These are phyloP conservation scores for Leguminivora glycinivorella DNA, from an alignment of 1,140 invertebrate species.

Conservation along the genomic window DNA sequence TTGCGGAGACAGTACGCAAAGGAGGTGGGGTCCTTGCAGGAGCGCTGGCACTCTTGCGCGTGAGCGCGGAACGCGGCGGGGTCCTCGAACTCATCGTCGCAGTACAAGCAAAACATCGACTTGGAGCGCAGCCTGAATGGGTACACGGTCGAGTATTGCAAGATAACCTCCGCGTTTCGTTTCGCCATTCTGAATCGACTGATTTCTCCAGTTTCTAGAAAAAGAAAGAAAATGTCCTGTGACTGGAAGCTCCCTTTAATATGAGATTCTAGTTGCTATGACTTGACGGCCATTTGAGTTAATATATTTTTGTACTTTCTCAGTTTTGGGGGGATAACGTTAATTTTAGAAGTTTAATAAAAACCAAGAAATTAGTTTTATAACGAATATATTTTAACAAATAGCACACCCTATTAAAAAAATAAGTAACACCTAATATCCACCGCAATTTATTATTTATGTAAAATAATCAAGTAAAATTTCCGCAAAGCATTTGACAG, in stretches of 20 bases:
- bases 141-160: constrained; percentile 63
- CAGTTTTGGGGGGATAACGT: constrained; percentile 30
- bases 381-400: background rate
- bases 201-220: constrained; percentile 50
- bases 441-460: background rate
- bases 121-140: constrained; percentile 64
- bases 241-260: constrained; percentile 38
- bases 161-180: constrained; percentile 66
- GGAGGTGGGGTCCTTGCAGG: constrained; percentile 50
- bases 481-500: no score
- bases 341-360: background rate
- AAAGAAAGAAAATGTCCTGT: constrained; percentile 57
- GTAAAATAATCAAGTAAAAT: background rate
- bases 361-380: background rate
- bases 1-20: constrained; percentile 45
- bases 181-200: constrained; percentile 49
- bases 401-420: background rate
- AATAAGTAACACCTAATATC: background rate
- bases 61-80: constrained; percentile 49
- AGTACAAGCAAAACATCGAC: constrained; percentile 64
- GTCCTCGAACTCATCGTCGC: constrained; percentile 56
- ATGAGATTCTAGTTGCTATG: background rate
- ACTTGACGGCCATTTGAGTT: constrained; percentile 19
- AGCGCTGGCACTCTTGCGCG: constrained; percentile 47
- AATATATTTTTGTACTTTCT: constrained; percentile 36